Conservation (phyloP, 2,113 vertebrate species). For the Aepyceros melampus region DNA sequence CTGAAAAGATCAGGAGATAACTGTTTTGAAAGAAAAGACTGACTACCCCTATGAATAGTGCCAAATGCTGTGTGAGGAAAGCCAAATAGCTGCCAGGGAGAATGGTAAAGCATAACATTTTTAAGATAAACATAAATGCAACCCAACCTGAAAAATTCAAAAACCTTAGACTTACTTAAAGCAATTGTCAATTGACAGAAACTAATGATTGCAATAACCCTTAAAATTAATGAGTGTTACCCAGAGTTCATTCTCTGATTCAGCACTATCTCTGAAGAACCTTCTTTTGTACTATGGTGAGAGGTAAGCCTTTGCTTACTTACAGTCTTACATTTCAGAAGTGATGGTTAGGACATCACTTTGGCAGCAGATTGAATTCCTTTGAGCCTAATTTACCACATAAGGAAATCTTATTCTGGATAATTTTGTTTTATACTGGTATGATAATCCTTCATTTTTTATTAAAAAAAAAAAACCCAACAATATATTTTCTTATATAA, state of each 20-base stretch:
- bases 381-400: not conserved
- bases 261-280: slow-evolving; percentile 45
- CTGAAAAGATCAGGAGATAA: slow-evolving; percentile 19
- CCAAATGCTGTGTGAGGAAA: not conserved
- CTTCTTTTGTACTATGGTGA: slow-evolving; percentile 45
- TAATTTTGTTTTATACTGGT: not conserved
- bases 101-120: slow-evolving; percentile 45
- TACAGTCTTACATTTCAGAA: slow-evolving; percentile 47
- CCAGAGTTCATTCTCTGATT: slow-evolving; percentile 52
- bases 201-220: slow-evolving; percentile 60
- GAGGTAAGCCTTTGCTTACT: slow-evolving; percentile 34
- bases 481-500: not conserved
- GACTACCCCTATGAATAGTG: not conserved
- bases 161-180: slow-evolving; percentile 29
- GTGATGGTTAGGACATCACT: not conserved
- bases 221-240: slow-evolving; percentile 60
- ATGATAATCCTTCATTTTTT: not conserved
- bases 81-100: slow-evolving; percentile 10
- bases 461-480: not conserved
- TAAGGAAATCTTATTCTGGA: not conserved
- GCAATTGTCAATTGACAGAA: slow-evolving; percentile 54
- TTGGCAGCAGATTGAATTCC: not conserved
- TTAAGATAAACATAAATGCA: not conserved
- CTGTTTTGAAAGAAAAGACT: slow-evolving; percentile 44
- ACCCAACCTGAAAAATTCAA: slow-evolving; percentile 42